Evolutionary conservation across 1,140 invertebrate species (phyloP), one percentile per base, ranked within the genome.

Genomic region (Cheumatopsyche charites): DNA sequence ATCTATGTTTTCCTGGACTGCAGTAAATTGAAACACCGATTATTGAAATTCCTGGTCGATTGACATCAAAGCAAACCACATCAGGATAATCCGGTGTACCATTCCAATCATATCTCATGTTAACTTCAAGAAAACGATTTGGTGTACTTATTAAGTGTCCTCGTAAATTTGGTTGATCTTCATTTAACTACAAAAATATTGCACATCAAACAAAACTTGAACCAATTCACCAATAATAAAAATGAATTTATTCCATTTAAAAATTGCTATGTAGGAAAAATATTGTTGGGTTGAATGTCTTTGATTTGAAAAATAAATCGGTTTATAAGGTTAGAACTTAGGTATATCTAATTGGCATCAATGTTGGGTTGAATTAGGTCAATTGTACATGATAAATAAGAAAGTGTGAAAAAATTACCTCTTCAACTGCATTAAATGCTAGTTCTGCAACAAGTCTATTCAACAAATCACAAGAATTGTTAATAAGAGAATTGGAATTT

Each of bases 11-110:
- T 5, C 93, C 93, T 13, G 89, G 86, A 4, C 96, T 95, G 11
- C 93, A 93, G 82, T 96, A 99, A 47, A 98, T 90, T 72, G 90
- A 91, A 0, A 80, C 91, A 1, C 97, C 97, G 42, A 92, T 91
- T 41, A 99, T 89, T 26, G 92, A 88, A 62, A 98, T 91, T 0
- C 96, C 97, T 0, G 91, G 84, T 41, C 91, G 86, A 83, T 99
- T 96, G 6, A 98, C 96, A 15, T 90, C 90, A 78, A 99, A 98
- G 76, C 94, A 94, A 77, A 99, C 95, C 3, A 96, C 96, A 85
- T 99, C 97, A 0, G 96, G 94, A 21, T 94, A 96, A 36, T 96
- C 97, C 82, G 96, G 97, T 1, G 96, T 96, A 1, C 96, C 97
- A 78, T 98, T 98, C 97, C 97, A 99, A 1, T 94, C 94, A 43